Conservation (phyloP, 2,113 vertebrate species). For the Tapirus terrestris region DNA sequence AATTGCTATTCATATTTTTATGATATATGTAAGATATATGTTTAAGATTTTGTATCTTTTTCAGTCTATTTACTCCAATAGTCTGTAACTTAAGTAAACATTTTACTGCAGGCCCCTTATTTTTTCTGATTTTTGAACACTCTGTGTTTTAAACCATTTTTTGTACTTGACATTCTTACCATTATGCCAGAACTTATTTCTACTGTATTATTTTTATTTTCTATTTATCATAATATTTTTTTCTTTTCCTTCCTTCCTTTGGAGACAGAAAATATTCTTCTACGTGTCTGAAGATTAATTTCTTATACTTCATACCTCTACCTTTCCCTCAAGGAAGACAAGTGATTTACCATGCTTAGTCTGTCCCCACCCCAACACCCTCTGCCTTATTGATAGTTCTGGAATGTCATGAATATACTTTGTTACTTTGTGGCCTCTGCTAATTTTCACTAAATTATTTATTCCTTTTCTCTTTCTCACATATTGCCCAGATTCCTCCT, state of each 20-base stretch:
- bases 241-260: neutral
- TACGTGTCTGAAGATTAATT: neutral
- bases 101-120: neutral
- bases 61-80: neutral
- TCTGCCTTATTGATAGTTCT: neutral
- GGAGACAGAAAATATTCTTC: neutral
- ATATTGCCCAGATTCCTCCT: neutral
- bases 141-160: neutral
- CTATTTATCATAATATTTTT: neutral
- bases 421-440: neutral
- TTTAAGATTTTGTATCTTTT: neutral
- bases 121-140: neutral
- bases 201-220: slow-evolving; percentile 18
- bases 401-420: neutral
- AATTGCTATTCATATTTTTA: slow-evolving; percentile 10
- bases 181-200: neutral
- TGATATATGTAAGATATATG: neutral
- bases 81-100: neutral
- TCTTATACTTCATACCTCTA: neutral
- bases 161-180: neutral
- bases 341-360: neutral
- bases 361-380: neutral
- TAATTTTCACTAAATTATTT: neutral
- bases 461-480: neutral
- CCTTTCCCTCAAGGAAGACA: neutral